phyloP scores from a whole-genome alignment of 2,113 vertebrate genomes.

The Megaleporinus macrocephalus region DNA sequence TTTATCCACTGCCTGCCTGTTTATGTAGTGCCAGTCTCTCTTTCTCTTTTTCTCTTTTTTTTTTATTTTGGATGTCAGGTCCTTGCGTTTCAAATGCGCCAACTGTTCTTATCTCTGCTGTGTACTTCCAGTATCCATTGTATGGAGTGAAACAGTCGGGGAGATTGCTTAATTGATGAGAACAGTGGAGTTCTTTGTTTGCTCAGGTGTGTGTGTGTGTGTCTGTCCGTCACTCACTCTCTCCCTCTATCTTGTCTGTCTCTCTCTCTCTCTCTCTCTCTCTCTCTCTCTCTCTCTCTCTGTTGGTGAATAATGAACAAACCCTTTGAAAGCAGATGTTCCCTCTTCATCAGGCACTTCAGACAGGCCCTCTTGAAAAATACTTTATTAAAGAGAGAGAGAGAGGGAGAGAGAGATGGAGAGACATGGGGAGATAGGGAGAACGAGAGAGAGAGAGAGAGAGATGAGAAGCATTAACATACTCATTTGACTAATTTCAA shows the following conservation, averaged over 20 bases:
- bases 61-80: constrained; percentile 29
- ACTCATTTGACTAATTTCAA: constrained; percentile 38
- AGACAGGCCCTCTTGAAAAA: constrained; percentile 66
- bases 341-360: constrained; percentile 70
- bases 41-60: too few species aligned
- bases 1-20: constrained; percentile 27
- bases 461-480: constrained; percentile 46
- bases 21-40: constrained; percentile 8
- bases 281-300: constrained; percentile 61
- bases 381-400: constrained; percentile 50
- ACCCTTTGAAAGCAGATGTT: constrained; percentile 78
- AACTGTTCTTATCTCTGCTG: constrained; percentile 30
- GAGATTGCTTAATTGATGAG: constrained; percentile 69
- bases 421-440: constrained; percentile 17
- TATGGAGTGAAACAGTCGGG: constrained; percentile 61
- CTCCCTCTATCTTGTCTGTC: constrained; percentile 21
- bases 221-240: constrained; percentile 19
- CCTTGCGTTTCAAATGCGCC: constrained; percentile 19
- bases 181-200: constrained; percentile 69
- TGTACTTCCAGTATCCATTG: constrained; percentile 42
- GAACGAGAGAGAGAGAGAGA: not conserved
- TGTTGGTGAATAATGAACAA: constrained; percentile 70
- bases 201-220: constrained; percentile 73
- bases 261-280: constrained; percentile 1
- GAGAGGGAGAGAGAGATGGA: not conserved